A percentile compares a stretch with the other conserved stretches of the same genome.
Evolutionary conservation across 2,797 vertebrate genomes (phyloP).

Genomic region (Tangara arthus): DNA sequence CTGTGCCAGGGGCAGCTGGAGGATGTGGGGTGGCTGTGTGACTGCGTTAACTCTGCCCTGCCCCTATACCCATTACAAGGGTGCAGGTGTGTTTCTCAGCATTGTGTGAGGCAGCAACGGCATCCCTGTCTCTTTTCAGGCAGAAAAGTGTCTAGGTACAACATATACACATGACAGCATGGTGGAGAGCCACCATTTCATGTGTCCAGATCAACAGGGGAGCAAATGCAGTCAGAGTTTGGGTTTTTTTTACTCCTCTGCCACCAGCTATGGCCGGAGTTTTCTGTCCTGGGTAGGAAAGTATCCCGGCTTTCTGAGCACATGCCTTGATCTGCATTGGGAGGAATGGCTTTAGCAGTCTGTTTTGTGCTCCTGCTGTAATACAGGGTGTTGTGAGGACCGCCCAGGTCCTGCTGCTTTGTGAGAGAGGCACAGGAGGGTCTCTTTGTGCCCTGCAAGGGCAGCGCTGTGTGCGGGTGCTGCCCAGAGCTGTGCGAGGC

Average conservation of each 20-base stretch:
- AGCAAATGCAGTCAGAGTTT: background rate
- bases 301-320: background rate
- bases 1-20: background rate
- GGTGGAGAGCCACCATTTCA: background rate
- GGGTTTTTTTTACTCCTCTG: background rate
- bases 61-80: background rate
- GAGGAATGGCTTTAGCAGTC: background rate
- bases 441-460: background rate
- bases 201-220: background rate
- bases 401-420: background rate
- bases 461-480: background rate
- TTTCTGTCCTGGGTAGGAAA: constrained; percentile 34
- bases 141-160: background rate
- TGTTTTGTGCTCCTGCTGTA: constrained; percentile 27
- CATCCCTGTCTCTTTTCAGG: background rate
- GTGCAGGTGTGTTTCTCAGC: background rate
- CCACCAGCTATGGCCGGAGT: background rate
- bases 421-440: background rate
- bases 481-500: background rate
- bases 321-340: background rate
- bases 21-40: background rate
- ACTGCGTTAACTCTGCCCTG: background rate
- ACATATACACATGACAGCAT: background rate
- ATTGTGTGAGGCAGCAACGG: background rate
- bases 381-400: background rate